Evolutionary conservation across 2,113 vertebrate species (phyloP), one percentile per base, ranked within the genome.

Genomic region (Gracilinanus agilis): DNA sequence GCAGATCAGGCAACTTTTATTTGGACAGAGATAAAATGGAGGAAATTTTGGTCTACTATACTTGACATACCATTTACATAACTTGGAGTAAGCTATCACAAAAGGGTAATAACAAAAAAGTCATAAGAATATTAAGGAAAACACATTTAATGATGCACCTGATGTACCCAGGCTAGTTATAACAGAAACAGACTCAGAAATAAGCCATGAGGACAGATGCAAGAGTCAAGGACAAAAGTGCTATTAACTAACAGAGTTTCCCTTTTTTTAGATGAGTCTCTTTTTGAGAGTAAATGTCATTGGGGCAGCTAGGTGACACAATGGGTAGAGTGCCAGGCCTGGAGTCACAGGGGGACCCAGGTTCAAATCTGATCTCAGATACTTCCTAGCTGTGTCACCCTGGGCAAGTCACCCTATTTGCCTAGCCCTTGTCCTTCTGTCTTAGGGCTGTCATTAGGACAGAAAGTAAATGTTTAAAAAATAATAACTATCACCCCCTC

Each of bases 1-100:
- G 97, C 96, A 98, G 97, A 98, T 98, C 94, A 98, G 95, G 96
- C 97, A 97, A 98, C 97, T 97, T 97, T 95, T 98, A 97, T 98
- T 98, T 98, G 97, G 97, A 98, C 97, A 97, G 97, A 97, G 97
- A 98, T 97, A 97, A 97, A 98, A 97, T 97, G 94, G 96, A 96
- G 97, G 96, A 96, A 97, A 98, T 97, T 98, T 97, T 96, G 96
- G 95, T 96, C 97, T 97, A 97, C 97, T 97, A 97, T 92, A 96
- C 97, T 98, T 97, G 97, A 97, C 97, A 97, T 96, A 95, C 95
- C 91, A 97, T 98, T 98, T 97, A 96, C 97, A 98, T 98, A 97
- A 97, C 97, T 97, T 93, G 44, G 89, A 96, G 96, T 95, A 98
- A 97, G 94, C 97, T 97, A 96, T 97, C 97, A 98, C 97, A 97